Percentiles rank a stretch among this genome's conserved stretches.
Evolutionary conservation across 1,140 invertebrate species (phyloP).

Genomic region (Lordiphosa collinella): DNA sequence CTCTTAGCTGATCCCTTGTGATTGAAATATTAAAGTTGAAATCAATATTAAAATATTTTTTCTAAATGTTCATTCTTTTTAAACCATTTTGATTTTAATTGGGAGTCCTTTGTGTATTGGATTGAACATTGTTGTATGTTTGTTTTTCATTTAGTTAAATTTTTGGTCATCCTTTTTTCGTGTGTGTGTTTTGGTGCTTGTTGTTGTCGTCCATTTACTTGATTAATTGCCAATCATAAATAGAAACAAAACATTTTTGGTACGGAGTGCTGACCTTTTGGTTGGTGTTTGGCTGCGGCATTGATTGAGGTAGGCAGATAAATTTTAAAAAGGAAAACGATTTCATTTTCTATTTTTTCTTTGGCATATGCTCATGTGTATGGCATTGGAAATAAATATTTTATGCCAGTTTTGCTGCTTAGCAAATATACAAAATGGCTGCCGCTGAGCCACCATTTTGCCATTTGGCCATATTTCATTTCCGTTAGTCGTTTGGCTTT

Average conservation of each 20-base stretch:
- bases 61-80: conserved; percentile 16
- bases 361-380: conserved; percentile 12
- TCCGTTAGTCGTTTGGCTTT: conserved; percentile 50
- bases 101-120: neutral
- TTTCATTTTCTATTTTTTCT: conserved; percentile 9
- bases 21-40: no score
- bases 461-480: conserved; percentile 69
- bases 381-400: conserved; percentile 55
- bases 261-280: no score
- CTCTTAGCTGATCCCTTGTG: no score
- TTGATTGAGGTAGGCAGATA: no score
- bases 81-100: neutral
- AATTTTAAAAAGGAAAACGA: no score
- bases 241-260: no score
- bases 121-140: no score
- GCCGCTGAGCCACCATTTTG: conserved; percentile 57
- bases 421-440: conserved; percentile 40
- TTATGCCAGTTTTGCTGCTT: conserved; percentile 32
- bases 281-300: no score
- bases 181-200: neutral
- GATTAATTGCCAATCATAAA: no score
- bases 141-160: no score
- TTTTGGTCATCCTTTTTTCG: no score
- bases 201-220: neutral
- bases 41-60: neutral